A percentile compares a stretch with the other conserved stretches of the same genome.
These are phyloP conservation scores for Pedicia rivosa DNA, from an alignment of 2,888 invertebrate species.

Conservation along the genomic window DNA sequence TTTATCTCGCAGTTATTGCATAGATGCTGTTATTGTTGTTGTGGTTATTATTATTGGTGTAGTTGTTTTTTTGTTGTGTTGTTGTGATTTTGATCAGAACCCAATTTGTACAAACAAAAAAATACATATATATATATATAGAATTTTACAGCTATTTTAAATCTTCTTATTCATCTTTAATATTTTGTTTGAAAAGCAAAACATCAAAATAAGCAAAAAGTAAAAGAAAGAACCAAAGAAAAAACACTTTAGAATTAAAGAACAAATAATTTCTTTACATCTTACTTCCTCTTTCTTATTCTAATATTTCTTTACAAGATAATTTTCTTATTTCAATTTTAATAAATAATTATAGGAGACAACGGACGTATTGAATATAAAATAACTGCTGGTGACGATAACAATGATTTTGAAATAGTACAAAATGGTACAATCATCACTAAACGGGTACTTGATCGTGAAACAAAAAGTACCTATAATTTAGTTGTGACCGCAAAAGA, in stretches of 20 bases:
- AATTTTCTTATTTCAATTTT: slow-evolving; percentile 10
- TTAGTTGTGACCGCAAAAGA: slow-evolving; percentile 76
- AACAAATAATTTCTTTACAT: not conserved
- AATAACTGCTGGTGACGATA: slow-evolving; percentile 68
- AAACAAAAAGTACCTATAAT: slow-evolving; percentile 64
- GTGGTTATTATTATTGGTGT: no score
- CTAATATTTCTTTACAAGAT: not conserved
- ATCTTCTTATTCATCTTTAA: no score
- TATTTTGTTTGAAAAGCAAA: no score
- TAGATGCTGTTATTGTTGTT: no score
- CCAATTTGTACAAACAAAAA: no score
- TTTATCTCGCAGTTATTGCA: no score
- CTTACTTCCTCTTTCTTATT: not conserved
- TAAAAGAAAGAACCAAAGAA: not conserved
- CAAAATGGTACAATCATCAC: slow-evolving; percentile 76
- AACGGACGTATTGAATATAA: slow-evolving; percentile 73
- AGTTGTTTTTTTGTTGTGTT: no score
- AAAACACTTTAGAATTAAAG: not conserved
- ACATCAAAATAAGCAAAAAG: no score
- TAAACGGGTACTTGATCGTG: slow-evolving; percentile 60
- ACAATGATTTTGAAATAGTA: slow-evolving; percentile 61
- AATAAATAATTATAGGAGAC: slow-evolving; percentile 42
- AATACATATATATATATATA: no score
- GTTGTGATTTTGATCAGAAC: no score
- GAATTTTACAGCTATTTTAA: no score